Base-by-base conservation (phyloP, 1,140 invertebrate genomes). In the Apis dorsata region DNA sequence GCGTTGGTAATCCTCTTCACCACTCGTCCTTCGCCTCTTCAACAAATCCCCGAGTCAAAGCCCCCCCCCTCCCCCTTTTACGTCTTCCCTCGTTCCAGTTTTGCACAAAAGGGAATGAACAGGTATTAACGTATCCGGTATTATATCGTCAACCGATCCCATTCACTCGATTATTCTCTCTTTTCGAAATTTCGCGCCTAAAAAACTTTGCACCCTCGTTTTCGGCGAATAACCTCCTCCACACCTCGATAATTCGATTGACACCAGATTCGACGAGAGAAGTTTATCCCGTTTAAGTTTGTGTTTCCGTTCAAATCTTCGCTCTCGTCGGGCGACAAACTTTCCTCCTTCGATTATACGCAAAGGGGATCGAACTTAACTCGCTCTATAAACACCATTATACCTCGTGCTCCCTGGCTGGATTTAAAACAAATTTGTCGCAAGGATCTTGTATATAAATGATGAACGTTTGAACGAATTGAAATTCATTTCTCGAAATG, bases 61-160 rank as follows among this genome's bases (percentile, higher is more conserved):
- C 5, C 34, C 34, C 0, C 51, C 74, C 19, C 19, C 34, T 66
- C 57, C 74, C 19, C 19, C 34, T 66, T 77, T 53, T 72, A 66
- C 28, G 19, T 62, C 71, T 84, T 70, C 69, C 34, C 34, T 44
- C 59, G 66, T 84, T 84, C 62, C 57, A 75, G 57, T 77, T 80
- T 70, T 66, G 57, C 85, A 76, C 85, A 84, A 84, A 87, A 81
- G 73, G 59, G 65, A 86, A 86, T 53, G 84, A 84, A 87, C 72
- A 80, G 86, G 78, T 24, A 62, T 44, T 57, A 76, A 78, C 59
- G 34, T 49, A 60, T 71, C 71, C 63, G 72, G 57, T 53, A 79
- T 84, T 53, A 34, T 76, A 80, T 74, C 24, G 75, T 62, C 3
- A 34, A 34, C 2, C 34, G 34, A 44, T 7, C 53, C 24, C 17